A percentile compares a stretch with the other conserved stretches of the same genome.
Evolutionary conservation across 2,888 invertebrate genomes (phyloP).

Genomic region (Darwinula stevensoni): DNA sequence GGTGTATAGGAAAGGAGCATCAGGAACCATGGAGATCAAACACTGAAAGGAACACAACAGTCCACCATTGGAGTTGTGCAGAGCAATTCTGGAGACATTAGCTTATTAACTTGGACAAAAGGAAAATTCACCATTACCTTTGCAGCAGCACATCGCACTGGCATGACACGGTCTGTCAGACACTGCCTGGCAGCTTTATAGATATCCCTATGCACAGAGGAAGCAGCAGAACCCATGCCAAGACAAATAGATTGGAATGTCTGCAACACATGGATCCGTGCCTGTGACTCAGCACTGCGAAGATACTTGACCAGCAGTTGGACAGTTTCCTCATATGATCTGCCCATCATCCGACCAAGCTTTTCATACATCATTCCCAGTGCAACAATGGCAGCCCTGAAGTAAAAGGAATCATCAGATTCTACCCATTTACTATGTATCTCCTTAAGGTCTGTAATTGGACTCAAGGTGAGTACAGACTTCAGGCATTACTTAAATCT

Average conservation of each 20-base stretch:
- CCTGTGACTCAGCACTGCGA: constrained; percentile 80
- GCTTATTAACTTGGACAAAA: neutral
- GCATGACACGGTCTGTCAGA: constrained; percentile 64
- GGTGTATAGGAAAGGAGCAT: constrained; percentile 53
- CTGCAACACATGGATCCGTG: constrained; percentile 82
- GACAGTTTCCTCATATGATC: constrained; percentile 93
- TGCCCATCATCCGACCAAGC: constrained; percentile 90
- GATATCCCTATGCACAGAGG: constrained; percentile 54
- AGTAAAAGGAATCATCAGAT: constrained; percentile 9
- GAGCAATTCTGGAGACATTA: too few relatives aligned
- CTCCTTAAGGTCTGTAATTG: too few relatives aligned
- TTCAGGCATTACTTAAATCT: too few relatives aligned
- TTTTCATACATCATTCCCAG: constrained; percentile 93
- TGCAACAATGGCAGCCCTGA: constrained; percentile 78
- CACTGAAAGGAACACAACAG: constrained; percentile 33
- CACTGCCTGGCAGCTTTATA: constrained; percentile 67
- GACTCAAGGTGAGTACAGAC: too few relatives aligned
- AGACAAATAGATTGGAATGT: constrained; percentile 72
- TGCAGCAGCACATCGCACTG: constrained; percentile 75
- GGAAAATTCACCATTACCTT: constrained; percentile 20
- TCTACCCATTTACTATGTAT: too few relatives aligned
- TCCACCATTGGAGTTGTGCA: too few relatives aligned
- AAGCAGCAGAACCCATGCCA: constrained; percentile 81
- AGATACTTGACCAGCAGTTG: constrained; percentile 64
- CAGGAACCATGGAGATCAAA: constrained; percentile 56